Percentiles rank a stretch among this genome's conserved stretches.
Conservation (phyloP, 2,888 invertebrate species). For the Eulithis testata region DNA sequence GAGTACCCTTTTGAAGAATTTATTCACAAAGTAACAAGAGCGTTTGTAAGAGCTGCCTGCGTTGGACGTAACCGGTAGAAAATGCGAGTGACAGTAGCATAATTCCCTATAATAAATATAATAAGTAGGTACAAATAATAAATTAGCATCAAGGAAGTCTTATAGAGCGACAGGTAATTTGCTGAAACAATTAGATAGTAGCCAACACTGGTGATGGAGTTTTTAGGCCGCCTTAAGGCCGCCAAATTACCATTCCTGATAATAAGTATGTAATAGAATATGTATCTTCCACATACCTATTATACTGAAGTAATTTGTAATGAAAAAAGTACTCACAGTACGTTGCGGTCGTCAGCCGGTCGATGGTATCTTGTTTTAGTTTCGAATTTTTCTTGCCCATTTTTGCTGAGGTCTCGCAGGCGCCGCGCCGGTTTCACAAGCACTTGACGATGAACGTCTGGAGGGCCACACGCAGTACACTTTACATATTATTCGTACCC, state of each 20-base stretch:
- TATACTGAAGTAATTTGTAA: no score
- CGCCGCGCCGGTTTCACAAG: slow-evolving; percentile 45
- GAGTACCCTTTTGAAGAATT: neutral
- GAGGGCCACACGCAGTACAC: slow-evolving; percentile 55
- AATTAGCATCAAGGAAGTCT: no score
- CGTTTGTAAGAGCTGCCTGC: neutral
- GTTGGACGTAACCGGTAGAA: neutral
- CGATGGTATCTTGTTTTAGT: slow-evolving; percentile 97
- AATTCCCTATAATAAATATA: no score
- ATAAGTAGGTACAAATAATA: no score
- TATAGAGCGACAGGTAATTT: no score
- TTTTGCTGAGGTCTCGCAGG: slow-evolving; percentile 57
- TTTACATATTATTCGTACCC: slow-evolving; percentile 72
- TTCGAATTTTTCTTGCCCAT: slow-evolving; percentile 99
- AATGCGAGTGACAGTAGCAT: neutral
- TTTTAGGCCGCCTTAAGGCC: no score
- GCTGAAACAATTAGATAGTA: no score
- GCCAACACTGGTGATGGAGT: no score
- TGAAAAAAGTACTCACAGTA: slow-evolving; percentile 91
- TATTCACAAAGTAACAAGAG: neutral
- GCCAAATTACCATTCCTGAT: no score
- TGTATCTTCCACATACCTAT: no score
- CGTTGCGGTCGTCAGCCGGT: slow-evolving; percentile 95
- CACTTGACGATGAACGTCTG: slow-evolving; percentile 48
- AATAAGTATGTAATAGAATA: no score